Conservation (phyloP, 2,113 vertebrate species). For the Strix aluco region DNA sequence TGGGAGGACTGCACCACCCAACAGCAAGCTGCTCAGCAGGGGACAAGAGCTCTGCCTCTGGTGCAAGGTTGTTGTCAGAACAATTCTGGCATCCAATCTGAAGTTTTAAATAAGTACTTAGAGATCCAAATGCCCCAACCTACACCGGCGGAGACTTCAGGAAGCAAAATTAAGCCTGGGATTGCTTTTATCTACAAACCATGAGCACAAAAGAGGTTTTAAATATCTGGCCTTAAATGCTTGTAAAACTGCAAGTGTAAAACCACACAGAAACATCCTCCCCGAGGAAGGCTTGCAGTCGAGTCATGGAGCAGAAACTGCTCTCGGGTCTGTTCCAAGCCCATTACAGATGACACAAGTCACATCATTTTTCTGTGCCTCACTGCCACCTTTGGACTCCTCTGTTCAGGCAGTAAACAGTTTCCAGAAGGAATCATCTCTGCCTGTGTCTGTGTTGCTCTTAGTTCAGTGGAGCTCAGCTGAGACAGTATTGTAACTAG, state of each 20-base stretch:
- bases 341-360: background rate
- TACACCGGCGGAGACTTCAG: background rate
- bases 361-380: background rate
- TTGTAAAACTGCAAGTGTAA: background rate
- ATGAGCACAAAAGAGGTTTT: background rate
- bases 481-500: background rate
- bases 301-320: background rate
- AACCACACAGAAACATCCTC: background rate
- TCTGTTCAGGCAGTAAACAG: background rate
- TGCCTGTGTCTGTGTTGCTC: background rate
- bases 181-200: background rate
- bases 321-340: background rate
- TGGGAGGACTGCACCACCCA: background rate
- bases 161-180: background rate
- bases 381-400: constrained; percentile 4
- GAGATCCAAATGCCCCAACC: background rate
- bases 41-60: background rate
- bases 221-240: background rate
- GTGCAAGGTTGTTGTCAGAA: background rate
- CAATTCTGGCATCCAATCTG: background rate
- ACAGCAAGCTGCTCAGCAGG: background rate
- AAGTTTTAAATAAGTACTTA: background rate
- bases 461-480: background rate
- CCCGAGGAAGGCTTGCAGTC: background rate
- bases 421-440: background rate